These are phyloP conservation scores for Rhizoglyphus robini DNA, from an alignment of 1,140 invertebrate genomes.

Conservation along the genomic window DNA sequence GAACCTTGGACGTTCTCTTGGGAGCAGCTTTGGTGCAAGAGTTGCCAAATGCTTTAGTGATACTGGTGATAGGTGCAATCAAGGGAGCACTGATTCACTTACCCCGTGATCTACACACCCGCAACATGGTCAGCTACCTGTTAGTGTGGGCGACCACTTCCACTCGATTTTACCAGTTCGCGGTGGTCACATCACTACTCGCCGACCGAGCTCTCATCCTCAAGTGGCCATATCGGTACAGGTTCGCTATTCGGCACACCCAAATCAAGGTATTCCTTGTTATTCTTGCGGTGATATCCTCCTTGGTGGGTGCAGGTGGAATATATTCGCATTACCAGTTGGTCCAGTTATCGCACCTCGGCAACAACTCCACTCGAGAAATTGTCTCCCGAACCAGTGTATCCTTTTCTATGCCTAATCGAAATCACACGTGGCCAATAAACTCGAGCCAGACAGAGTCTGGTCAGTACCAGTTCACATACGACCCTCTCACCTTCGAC, in stretches of 20 bases:
- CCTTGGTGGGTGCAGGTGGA: constrained; percentile 35
- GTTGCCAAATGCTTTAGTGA: constrained; percentile 37
- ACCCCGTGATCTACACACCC: constrained; percentile 35
- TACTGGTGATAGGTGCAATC: constrained; percentile 27
- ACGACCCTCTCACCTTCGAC: not conserved
- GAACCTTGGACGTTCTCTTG: constrained; percentile 43
- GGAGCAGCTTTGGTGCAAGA: constrained; percentile 38
- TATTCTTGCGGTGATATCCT: constrained; percentile 38
- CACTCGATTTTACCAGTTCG: constrained; percentile 41
- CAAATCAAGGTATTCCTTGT: constrained; percentile 43
- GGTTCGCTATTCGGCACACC: constrained; percentile 37
- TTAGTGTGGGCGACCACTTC: constrained; percentile 40
- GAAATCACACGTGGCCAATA: not conserved
- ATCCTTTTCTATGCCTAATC: not conserved
- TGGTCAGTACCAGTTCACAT: not conserved
- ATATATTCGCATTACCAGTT: constrained; percentile 24
- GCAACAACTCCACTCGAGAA: not conserved
- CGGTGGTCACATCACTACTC: constrained; percentile 39
- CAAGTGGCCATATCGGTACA: constrained; percentile 37
- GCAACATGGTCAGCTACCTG: constrained; percentile 32
- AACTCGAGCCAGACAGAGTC: not conserved
- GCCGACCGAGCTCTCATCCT: constrained; percentile 38
- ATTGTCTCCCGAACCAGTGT: too few relatives aligned
- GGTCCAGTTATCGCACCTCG: not conserved
- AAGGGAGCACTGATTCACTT: constrained; percentile 1